Conservation (phyloP, 2,888 invertebrate species). For the Tanypteryx hageni region DNA sequence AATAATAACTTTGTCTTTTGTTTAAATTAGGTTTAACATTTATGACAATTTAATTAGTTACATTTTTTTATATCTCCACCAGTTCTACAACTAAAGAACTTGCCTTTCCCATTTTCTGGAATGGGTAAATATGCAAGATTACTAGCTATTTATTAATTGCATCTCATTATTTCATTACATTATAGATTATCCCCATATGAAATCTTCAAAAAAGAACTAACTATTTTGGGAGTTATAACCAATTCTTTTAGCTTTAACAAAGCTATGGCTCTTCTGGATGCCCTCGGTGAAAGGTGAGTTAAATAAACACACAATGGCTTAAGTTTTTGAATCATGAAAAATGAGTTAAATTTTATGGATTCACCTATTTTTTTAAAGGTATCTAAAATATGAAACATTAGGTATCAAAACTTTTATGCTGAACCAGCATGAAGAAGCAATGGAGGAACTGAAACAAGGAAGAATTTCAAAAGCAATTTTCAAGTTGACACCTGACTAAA, state of each 20-base stretch:
- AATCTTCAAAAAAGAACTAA: conserved; percentile 81
- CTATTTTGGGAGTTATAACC: conserved; percentile 81
- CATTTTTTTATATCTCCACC: too few relatives aligned
- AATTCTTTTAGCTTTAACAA: conserved; percentile 83
- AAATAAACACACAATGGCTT: too few relatives aligned
- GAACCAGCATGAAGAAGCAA: conserved; percentile 77
- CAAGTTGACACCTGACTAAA: conserved; percentile 70
- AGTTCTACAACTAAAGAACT: too few relatives aligned
- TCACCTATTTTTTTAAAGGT: conserved; percentile 75
- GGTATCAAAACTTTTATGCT: conserved; percentile 79
- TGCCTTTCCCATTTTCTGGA: too few relatives aligned
- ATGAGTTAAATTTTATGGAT: too few relatives aligned
- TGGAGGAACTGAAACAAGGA: conserved; percentile 78
- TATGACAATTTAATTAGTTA: too few relatives aligned
- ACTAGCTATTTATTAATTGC: too few relatives aligned
- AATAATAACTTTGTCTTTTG: too few relatives aligned
- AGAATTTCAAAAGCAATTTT: conserved; percentile 80
- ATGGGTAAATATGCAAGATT: too few relatives aligned
- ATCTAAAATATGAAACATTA: conserved; percentile 79
- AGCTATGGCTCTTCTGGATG: conserved; percentile 80
- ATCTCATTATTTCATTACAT: too few relatives aligned
- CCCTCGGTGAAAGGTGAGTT: conserved; percentile 79
- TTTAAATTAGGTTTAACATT: too few relatives aligned
- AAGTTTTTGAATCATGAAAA: too few relatives aligned
- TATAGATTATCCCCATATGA: conserved; percentile 79